Base-by-base conservation (phyloP, 2,888 invertebrate species). In the Selenia dentaria region DNA sequence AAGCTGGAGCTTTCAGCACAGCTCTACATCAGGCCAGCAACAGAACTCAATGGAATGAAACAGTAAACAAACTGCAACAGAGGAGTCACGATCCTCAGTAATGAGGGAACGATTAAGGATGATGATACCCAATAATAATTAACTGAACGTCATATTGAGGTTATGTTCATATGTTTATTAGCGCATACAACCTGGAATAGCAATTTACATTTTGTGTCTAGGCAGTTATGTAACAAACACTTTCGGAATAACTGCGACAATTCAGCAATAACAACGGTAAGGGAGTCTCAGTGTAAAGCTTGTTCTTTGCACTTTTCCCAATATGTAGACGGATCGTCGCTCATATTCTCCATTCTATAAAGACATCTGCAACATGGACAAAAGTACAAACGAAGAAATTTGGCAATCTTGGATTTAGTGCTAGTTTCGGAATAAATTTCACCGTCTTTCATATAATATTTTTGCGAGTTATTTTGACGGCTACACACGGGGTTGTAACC, bases 321-420 rank as follows among this genome's bases (percentile, higher is more conserved):
- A 18, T 58, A 54, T 9, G 50, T 38, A 12, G 55, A 52, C 3
- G 33, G 34, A 3, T 79, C 70, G 0, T 80, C 76, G 12, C 69
- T 67, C 66, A 76, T 75, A 51, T 74, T 85, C 47, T 89, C 89
- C 40, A 88, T 62, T 51, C 79, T 72, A 38, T 89, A 89, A 1
- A 89, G 69, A 57, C 89, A 89, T 6, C 81, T 78, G 56, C 88
- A 88, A 62, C 89, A 90, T 1, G 89, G 85, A 54, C 88, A 89
- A 49, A 90, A 90, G 56, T 88, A 89, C 6, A 89, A 58, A 1
- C 88, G 79, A 22, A 89, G 57, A 62, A 89, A 88, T 52, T 73
- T 74, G 0, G 88, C 87, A 22, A 88, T 57, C 60, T 79, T 87
- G 0, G 87, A 83, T 51, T 74, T 84, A 3, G 54, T 74, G 9